Evolutionary conservation across 1,140 invertebrate species (phyloP), one percentile per base, ranked within the genome.

Genomic region (Psix sp.): DNA sequence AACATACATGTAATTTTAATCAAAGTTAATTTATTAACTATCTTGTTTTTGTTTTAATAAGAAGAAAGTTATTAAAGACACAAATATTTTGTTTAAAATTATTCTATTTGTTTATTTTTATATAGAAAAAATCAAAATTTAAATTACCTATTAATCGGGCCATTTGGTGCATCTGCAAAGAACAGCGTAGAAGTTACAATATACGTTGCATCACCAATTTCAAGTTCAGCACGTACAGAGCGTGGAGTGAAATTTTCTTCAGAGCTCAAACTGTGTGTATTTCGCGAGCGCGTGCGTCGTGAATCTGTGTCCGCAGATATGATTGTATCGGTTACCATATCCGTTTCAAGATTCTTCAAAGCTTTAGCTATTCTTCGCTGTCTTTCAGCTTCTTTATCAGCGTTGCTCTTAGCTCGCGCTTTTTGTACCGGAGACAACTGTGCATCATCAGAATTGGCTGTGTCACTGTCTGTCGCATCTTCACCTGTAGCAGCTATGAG

Each of bases 361-460:
- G 75, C 70, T 51, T 76, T 82, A 0, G 66, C 40, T 5, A 83
- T 42, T 35, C 77, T 72, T 13, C 60, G 78, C 33, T 79, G 76
- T 4, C 52, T 76, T 3, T 82, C 82, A 0, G 24, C 16, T 16
- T 83, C 81, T 20, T 85, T 84, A 6, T 84, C 83, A 1, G 78
- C 78, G 15, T 84, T 83, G 1, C 76, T 82, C 39, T 84, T 84
- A 0, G 77, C 81, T 11, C 84, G 57, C 1, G 83, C 84, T 49
- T 86, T 87, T 18, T 86, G 85, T 0, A 87, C 83, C 0, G 84
- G 84, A 0, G 85, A 86, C 0, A 86, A 74, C 56, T 87, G 77
- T 0, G 73, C 36, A 1, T 80, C 76, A 9, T 83, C 82, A 0
- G 82, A 80, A 9, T 36, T 75, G 10, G 76, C 73, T 0, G 85